A percentile compares a stretch with the other conserved stretches of the same genome.
phyloP scores from a whole-genome alignment of 2,113 vertebrate species.

The Centropus unirufus region DNA sequence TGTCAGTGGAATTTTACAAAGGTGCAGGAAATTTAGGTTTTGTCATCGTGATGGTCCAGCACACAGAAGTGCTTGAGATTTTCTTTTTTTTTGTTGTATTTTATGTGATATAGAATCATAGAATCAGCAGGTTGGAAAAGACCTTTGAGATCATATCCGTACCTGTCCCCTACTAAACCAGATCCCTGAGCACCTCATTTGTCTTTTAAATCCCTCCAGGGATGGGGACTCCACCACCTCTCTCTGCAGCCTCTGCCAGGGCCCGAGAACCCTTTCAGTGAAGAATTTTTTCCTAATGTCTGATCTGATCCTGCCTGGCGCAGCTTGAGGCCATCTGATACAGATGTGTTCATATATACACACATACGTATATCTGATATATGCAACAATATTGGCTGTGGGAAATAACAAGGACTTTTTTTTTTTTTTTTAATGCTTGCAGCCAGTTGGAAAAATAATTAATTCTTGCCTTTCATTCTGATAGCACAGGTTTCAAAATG shows the following conservation, averaged over 20 bases:
- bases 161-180: too few species aligned
- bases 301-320: too few species aligned
- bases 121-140: too few species aligned
- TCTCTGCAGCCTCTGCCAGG: too few species aligned
- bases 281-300: too few species aligned
- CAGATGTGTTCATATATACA: too few species aligned
- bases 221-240: too few species aligned
- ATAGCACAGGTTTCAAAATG: conserved; percentile 23
- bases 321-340: too few species aligned
- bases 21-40: neutral
- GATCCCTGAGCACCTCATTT: too few species aligned
- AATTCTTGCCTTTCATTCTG: conserved; percentile 10
- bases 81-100: neutral
- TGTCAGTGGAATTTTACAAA: neutral
- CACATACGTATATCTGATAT: neutral
- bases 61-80: neutral
- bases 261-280: too few species aligned
- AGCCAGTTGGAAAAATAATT: neutral
- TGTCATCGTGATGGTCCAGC: neutral
- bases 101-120: neutral
- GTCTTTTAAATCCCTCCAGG: too few species aligned
- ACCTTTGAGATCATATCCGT: too few species aligned
- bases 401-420: neutral
- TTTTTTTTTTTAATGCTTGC: neutral
- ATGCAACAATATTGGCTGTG: neutral